Evolutionary conservation across 2,888 invertebrate genomes (phyloP), one percentile per base, ranked within the genome.

Genomic region (Tenthredo amoena): DNA sequence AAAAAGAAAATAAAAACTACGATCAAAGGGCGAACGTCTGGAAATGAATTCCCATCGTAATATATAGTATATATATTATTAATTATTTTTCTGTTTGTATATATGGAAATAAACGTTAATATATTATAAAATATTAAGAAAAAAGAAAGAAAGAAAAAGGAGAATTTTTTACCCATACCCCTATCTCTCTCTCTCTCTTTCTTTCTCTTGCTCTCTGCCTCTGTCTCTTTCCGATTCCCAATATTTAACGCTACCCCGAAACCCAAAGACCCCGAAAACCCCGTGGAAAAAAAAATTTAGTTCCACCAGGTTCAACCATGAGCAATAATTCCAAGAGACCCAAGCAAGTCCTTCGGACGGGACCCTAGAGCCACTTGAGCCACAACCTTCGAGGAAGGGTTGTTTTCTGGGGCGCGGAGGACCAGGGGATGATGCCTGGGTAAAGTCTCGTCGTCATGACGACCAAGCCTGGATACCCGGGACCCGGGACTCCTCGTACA

Each of bases 381-480:
- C 43, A 5, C 50, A 58, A 21, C 34, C 12, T 34, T 62, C 37
- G 34, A 40, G 21, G 40, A 72, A 37, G 37, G 72, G 40, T 72
- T 72, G 72, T 43, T 74, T 40, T 21, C n/a, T 50, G 79, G 47
- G 82, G 68, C 26, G 83, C n/a, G 83, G 34, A 37, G 62, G 15
- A 21, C 50, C 40, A 10, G 50, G 72, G 82, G 50, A 55, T 84
- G 50, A 55, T 84, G 31, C 40, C 72, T 43, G n/a, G 72, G 72
- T n/a, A 43, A 74, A 21, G 43, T 71, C 71, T 81, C 81, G 89
- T 90, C 81, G 86, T 86, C 88, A 89, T 89, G 89, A 85, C 87
- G 85, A 90, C 90, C 87, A 85, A 88, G 87, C 89, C 89, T 89
- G 89, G 89, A 89, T 90, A 89, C 87, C 90, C 89, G 88, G 89